A percentile compares a stretch with the other conserved stretches of the same genome.
phyloP scores from a whole-genome alignment of 2,797 vertebrate species.

The Brotula barbata region DNA sequence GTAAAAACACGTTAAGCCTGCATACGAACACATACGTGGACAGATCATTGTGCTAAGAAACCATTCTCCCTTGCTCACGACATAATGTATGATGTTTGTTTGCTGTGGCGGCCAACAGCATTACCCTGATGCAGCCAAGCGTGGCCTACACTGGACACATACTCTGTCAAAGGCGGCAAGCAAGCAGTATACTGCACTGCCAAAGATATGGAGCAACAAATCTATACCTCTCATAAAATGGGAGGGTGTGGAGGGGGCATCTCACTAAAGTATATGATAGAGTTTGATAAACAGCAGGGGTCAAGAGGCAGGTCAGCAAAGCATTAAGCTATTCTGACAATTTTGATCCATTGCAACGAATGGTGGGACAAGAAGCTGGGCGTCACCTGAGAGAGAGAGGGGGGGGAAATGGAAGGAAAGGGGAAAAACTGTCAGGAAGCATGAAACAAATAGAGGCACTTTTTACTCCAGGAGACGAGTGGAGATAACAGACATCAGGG shows the following conservation, averaged over 20 bases:
- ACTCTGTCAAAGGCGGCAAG: slow-evolving; percentile 62
- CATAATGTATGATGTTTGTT: slow-evolving; percentile 64
- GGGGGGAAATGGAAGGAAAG: neutral
- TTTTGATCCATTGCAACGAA: slow-evolving; percentile 49
- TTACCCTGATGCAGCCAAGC: slow-evolving; percentile 63
- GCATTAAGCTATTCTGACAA: slow-evolving; percentile 61
- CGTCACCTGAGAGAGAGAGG: slow-evolving; percentile 16
- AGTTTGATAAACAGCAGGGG: slow-evolving; percentile 61
- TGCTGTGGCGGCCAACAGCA: slow-evolving; percentile 53
- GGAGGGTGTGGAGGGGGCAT: slow-evolving; percentile 18
- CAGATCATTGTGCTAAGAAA: slow-evolving; percentile 35
- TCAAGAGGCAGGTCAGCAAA: slow-evolving; percentile 47
- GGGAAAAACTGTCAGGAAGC: slow-evolving; percentile 43
- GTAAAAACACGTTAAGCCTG: slow-evolving; percentile 18
- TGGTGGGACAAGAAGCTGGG: slow-evolving; percentile 34
- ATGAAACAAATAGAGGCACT: slow-evolving; percentile 52
- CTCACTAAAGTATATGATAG: slow-evolving; percentile 42
- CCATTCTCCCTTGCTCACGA: slow-evolving; percentile 24
- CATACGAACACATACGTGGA: slow-evolving; percentile 25
- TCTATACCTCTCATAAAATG: slow-evolving; percentile 56
- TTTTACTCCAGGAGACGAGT: slow-evolving; percentile 57
- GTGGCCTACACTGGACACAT: slow-evolving; percentile 54
- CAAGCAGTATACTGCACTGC: slow-evolving; percentile 49
- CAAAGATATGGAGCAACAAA: slow-evolving; percentile 65
- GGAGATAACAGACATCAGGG: slow-evolving; percentile 60